Percentiles rank a stretch among this genome's conserved stretches.
Evolutionary conservation across 1,140 invertebrate genomes (phyloP).

Genomic region (Trichonephila clavata): DNA sequence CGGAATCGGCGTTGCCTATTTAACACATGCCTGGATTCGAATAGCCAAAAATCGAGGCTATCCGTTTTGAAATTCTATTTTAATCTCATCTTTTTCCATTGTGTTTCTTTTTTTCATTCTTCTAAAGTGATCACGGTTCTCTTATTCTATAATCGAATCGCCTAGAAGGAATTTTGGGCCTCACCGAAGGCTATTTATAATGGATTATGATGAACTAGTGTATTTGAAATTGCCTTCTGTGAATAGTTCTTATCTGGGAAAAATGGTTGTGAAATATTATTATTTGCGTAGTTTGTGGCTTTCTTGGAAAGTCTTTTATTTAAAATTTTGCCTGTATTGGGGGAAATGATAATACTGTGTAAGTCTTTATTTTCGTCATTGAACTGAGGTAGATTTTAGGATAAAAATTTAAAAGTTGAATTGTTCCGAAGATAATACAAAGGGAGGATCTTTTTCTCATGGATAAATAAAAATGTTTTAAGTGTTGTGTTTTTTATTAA

Average conservation of each 20-base stretch:
- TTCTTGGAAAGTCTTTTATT: neutral
- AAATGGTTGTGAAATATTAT: neutral
- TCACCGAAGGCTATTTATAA: constrained; percentile 9
- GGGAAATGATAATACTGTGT: neutral
- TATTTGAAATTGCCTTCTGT: neutral
- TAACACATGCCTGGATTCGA: constrained; percentile 1
- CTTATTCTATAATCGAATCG: neutral
- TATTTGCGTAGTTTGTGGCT: neutral
- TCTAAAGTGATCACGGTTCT: neutral
- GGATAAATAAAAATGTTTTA: no score
- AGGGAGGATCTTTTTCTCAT: no score
- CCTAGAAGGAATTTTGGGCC: neutral
- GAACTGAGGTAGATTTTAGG: neutral
- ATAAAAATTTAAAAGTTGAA: neutral
- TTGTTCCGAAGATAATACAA: neutral
- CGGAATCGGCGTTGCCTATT: neutral
- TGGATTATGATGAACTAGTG: neutral
- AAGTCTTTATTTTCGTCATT: neutral
- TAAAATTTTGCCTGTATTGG: neutral
- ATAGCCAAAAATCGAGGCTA: neutral
- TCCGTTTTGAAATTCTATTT: constrained; percentile 18
- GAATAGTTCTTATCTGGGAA: neutral
- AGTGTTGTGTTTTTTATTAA: no score
- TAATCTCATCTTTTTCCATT: constrained; percentile 28
- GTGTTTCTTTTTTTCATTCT: neutral